These are phyloP conservation scores for Erpetoichthys calabaricus DNA, from an alignment of 2,797 vertebrate genomes.

Conservation along the genomic window DNA sequence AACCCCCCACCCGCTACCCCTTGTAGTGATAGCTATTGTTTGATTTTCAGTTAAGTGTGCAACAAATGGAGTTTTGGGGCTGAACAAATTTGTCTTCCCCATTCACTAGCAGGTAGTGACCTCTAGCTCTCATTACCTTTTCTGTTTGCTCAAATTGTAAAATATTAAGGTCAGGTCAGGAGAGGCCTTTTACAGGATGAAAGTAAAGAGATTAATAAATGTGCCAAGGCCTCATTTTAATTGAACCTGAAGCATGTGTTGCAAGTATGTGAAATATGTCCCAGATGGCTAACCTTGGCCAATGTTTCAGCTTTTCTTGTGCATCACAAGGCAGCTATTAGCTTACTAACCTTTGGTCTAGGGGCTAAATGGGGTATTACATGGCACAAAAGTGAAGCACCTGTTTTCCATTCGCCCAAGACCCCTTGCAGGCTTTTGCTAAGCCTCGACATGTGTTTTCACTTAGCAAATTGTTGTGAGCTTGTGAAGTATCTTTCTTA, in stretches of 20 bases:
- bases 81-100: conserved; percentile 52
- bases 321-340: conserved; percentile 88
- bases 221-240: conserved; percentile 91
- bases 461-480: conserved; percentile 74
- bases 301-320: conserved; percentile 57
- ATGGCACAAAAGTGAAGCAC: conserved; percentile 74
- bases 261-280: conserved; percentile 81
- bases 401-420: conserved; percentile 87
- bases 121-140: conserved; percentile 44
- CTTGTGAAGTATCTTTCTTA: conserved; percentile 86
- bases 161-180: conserved; percentile 67
- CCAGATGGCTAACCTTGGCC: conserved; percentile 75
- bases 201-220: conserved; percentile 86
- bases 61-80: conserved; percentile 54
- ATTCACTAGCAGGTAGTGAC: conserved; percentile 34
- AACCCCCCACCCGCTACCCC: conserved; percentile 21
- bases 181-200: conserved; percentile 59
- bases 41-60: conserved; percentile 44
- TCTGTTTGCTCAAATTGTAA: conserved; percentile 47
- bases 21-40: conserved; percentile 15
- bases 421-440: conserved; percentile 68
- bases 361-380: conserved; percentile 85
- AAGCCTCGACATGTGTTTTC: conserved; percentile 71
- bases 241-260: conserved; percentile 93
- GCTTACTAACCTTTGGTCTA: conserved; percentile 89